A percentile compares a stretch with the other conserved stretches of the same genome.
phyloP scores from a whole-genome alignment of 2,113 vertebrate genomes.

The Malurus alboscapulatus region DNA sequence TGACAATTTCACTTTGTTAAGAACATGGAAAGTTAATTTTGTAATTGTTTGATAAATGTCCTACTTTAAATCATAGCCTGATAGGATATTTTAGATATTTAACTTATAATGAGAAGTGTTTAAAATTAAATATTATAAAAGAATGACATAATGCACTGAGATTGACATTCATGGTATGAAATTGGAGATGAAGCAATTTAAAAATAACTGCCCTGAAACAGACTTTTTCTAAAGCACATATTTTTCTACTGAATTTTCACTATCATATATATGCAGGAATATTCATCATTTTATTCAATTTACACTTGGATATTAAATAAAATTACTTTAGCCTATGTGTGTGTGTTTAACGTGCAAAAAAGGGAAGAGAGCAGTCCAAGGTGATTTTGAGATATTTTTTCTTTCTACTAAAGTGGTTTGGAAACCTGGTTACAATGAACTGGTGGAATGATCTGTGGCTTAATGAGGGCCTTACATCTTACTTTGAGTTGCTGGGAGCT shows the following conservation, averaged over 20 bases:
- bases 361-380: not conserved
- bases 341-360: not conserved
- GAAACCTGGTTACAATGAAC: conserved; percentile 83
- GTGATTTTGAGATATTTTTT: conserved; percentile 3
- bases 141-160: not conserved
- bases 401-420: conserved; percentile 79
- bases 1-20: not conserved
- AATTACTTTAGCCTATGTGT: not conserved
- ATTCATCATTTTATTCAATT: not conserved
- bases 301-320: not conserved
- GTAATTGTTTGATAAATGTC: not conserved
- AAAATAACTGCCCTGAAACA: not conserved
- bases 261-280: not conserved
- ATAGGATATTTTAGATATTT: not conserved
- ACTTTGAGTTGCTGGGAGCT: conserved; percentile 69
- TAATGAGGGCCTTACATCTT: conserved; percentile 80
- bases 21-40: not conserved
- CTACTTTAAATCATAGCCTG: not conserved
- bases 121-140: not conserved
- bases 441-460: conserved; percentile 87
- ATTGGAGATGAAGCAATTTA: not conserved
- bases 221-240: not conserved
- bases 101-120: not conserved
- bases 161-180: not conserved
- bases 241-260: not conserved